phyloP scores from a whole-genome alignment of 2,797 vertebrate genomes.

The Molothrus ater region DNA sequence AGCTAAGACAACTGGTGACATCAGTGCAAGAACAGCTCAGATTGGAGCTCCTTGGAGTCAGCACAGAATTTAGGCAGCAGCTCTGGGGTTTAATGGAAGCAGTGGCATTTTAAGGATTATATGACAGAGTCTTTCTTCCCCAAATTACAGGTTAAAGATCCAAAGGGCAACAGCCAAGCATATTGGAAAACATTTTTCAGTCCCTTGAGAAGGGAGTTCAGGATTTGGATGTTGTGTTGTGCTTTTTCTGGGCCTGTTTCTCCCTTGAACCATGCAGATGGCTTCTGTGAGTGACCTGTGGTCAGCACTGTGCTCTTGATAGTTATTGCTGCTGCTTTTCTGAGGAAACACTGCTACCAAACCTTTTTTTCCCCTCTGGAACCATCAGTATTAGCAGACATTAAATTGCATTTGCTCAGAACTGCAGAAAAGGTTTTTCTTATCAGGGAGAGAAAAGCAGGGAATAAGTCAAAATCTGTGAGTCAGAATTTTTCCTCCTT shows the following conservation, averaged over 20 bases:
- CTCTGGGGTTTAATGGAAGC: background rate
- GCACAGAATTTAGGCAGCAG: background rate
- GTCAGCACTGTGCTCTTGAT: background rate
- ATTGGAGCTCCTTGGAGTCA: background rate
- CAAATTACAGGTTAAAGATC: background rate
- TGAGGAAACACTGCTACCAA: background rate
- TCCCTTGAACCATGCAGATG: background rate
- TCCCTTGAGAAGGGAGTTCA: background rate
- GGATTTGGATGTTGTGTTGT: background rate
- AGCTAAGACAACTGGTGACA: slow-evolving; percentile 29
- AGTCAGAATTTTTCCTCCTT: background rate
- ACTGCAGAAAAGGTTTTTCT: background rate
- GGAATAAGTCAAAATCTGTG: background rate
- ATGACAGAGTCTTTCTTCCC: background rate
- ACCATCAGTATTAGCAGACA: background rate
- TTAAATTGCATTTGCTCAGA: background rate
- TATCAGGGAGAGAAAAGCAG: background rate
- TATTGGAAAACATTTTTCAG: background rate
- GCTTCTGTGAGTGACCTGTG: background rate
- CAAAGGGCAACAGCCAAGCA: background rate
- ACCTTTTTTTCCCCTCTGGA: background rate
- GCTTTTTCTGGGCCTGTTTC: background rate
- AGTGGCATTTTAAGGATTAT: background rate
- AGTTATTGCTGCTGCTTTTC: background rate
- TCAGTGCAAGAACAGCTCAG: background rate